Evolutionary conservation across 2,113 vertebrate species (phyloP).

Genomic region (Junco hyemalis): DNA sequence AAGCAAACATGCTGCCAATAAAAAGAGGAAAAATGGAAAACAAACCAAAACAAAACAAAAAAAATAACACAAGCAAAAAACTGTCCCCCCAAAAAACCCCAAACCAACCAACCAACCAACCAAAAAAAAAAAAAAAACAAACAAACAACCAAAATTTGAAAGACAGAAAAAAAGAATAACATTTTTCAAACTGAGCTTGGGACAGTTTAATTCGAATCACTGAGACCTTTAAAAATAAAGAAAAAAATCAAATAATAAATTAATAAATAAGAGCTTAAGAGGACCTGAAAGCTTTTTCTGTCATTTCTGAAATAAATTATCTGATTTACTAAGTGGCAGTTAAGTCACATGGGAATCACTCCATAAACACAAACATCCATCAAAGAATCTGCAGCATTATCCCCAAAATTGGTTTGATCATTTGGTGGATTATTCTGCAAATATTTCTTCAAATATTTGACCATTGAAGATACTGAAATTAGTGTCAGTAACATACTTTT

Average conservation of each 20-base stretch:
- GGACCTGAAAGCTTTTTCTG: background rate
- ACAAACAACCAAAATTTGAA: background rate
- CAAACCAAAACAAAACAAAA: too few relatives aligned
- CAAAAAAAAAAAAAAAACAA: background rate
- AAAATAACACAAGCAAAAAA: background rate
- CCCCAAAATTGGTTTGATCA: background rate
- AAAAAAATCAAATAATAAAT: background rate
- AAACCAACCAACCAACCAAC: background rate
- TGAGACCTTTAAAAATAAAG: background rate
- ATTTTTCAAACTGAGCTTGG: background rate
- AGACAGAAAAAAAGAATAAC: background rate
- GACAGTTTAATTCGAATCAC: background rate
- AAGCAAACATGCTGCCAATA: background rate
- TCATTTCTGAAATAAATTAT: background rate
- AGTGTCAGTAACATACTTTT: background rate
- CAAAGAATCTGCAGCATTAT: background rate
- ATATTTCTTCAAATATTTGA: background rate
- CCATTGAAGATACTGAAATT: background rate
- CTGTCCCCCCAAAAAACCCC: fast-evolving
- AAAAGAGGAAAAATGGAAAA: background rate
- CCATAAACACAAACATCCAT: background rate
- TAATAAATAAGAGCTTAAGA: background rate
- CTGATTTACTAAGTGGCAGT: fast-evolving
- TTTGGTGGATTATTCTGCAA: background rate
- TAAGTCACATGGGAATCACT: background rate